Evolutionary conservation across 2,113 vertebrate species (phyloP).

Genomic region (Lampris incognitus): DNA sequence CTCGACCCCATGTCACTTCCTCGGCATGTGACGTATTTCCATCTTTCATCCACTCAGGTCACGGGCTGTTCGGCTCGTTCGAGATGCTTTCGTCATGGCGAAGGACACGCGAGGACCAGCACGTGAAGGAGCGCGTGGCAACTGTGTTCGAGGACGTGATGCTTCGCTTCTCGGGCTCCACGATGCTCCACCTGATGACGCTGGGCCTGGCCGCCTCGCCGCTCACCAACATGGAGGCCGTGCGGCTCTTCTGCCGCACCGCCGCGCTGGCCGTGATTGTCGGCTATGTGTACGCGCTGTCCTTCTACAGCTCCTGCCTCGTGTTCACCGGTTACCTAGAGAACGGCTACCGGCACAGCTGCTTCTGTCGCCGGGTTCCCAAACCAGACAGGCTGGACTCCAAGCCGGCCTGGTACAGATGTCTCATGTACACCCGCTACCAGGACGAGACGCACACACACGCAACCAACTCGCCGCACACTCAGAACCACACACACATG

Average conservation of each 20-base stretch:
- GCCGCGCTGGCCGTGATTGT: conserved; percentile 94
- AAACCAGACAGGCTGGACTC: conserved; percentile 93
- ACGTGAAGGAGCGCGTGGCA: conserved; percentile 97
- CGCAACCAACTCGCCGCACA: conserved; percentile 36
- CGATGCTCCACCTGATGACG: conserved; percentile 96
- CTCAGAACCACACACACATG: neutral
- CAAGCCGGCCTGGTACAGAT: conserved; percentile 96
- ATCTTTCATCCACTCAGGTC: conserved; percentile 84
- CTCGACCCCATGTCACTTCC: too few relatives aligned
- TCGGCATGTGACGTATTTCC: neutral
- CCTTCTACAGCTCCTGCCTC: conserved; percentile 97
- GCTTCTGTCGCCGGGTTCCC: conserved; percentile 96
- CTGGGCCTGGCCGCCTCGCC: conserved; percentile 98
- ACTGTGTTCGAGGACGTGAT: conserved; percentile 97
- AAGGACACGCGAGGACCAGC: conserved; percentile 96
- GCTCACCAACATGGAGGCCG: conserved; percentile 99
- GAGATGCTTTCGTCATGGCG: conserved; percentile 99
- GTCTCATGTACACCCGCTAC: conserved; percentile 95
- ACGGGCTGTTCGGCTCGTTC: conserved; percentile 97
- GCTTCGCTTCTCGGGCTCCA: conserved; percentile 97
- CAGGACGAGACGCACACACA: conserved; percentile 86
- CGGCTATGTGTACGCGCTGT: conserved; percentile 98
- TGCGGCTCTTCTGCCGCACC: conserved; percentile 97
- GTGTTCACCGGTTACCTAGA: conserved; percentile 99
- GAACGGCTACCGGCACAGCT: conserved; percentile 97